Evolutionary conservation across 2,113 vertebrate species (phyloP), one percentile per base, ranked within the genome.

Genomic region (Ictalurus punctatus): DNA sequence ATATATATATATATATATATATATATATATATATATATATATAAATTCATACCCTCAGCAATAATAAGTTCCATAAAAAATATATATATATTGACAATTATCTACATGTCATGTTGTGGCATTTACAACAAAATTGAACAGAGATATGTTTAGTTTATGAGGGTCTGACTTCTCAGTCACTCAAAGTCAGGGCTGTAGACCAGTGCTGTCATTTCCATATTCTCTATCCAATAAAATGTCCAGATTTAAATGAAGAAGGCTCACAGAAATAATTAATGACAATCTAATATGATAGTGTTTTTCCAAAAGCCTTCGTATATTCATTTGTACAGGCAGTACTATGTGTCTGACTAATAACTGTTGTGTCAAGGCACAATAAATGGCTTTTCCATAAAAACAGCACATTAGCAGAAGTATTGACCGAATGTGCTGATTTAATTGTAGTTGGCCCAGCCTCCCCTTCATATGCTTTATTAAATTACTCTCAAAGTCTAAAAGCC

Each of bases 401-500:
- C 61, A 91, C 67, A 59, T 87, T 87, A 84, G 73, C 63, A 71
- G 34, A 19, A 40, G 63, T 86, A 91, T 91, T 71, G 90, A 91
- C 87, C 34, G 74, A 89, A 86, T 88, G 86, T 90, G 91, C 89
- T 92, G 89, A 92, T 90, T 87, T 90, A 91, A 90, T 91, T 88
- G 84, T 71, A 16, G 37, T 54, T 88, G 84, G 61, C 73, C 84
- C 48, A 30, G 27, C 3, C 83, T 74, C 19, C 44, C 25, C 63
- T 91, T 90, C 63, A 85, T 69, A 85, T 69, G 54, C 65, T 88
- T 88, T 88, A 90, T 89, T 90, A 87, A 89, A 85, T 90, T 90
- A 86, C 89, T 80, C 71, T 83, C 63, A 40, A 87, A 89, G 74
- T 81, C 88, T 89, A 89, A 87, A 87, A 89, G 88, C 85, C 88